Evolutionary conservation across 2,797 vertebrate genomes (phyloP).

Genomic region (Myiotriccus ornatus): DNA sequence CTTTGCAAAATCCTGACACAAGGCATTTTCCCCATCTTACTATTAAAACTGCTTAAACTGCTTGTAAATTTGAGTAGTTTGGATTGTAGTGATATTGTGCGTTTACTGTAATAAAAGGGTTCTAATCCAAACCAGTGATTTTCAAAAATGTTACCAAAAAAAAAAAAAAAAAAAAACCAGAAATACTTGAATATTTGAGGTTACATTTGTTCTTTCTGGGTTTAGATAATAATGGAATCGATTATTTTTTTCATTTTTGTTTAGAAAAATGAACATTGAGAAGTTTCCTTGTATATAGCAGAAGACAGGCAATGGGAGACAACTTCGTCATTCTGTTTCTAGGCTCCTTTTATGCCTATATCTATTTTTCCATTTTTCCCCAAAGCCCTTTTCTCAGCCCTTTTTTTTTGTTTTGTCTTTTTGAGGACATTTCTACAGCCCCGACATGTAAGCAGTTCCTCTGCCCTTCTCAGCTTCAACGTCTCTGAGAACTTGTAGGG

Average conservation of each 20-base stretch:
- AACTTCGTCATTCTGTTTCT: background rate
- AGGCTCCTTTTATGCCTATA: background rate
- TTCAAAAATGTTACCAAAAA: background rate
- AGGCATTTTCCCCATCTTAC: background rate
- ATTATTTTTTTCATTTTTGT: background rate
- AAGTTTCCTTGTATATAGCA: background rate
- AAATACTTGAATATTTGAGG: background rate
- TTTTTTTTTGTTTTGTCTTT: background rate
- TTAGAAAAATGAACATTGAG: background rate
- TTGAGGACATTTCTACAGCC: background rate
- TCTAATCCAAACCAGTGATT: background rate
- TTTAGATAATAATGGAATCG: background rate
- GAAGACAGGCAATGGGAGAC: background rate
- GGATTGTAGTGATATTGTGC: background rate
- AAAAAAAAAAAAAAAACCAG: too few species aligned
- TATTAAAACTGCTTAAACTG: background rate
- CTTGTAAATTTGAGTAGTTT: background rate
- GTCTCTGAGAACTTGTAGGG: background rate
- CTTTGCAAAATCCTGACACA: background rate
- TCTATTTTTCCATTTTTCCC: background rate
- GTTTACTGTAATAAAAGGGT: background rate
- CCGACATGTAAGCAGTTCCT: fast-evolving
- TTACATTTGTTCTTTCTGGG: background rate
- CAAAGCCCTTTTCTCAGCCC: background rate
- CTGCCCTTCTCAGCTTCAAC: background rate